phyloP scores from a whole-genome alignment of 2,888 invertebrate species.

The Tineola bisselliella region DNA sequence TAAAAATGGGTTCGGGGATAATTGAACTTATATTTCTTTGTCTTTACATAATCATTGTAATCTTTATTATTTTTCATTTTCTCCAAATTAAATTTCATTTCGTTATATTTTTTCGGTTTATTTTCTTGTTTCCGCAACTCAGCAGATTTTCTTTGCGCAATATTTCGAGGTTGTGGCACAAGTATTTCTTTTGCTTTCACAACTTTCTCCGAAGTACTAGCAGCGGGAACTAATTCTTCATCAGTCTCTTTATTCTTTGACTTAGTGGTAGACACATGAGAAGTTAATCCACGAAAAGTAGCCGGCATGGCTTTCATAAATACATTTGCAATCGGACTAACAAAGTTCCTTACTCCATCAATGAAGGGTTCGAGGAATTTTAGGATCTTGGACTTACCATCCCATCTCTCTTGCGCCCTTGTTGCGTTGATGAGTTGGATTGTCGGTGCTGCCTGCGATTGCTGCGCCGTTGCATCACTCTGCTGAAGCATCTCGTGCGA shows the following conservation, averaged over 20 bases:
- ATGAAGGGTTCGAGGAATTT: constrained; percentile 56
- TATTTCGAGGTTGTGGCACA: constrained; percentile 50
- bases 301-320: constrained; percentile 53
- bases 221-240: constrained; percentile 21
- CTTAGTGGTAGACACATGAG: constrained; percentile 45
- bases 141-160: constrained; percentile 53
- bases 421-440: constrained; percentile 49
- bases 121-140: constrained; percentile 28
- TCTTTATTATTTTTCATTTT: constrained; percentile 55
- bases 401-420: constrained; percentile 60
- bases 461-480: constrained; percentile 59
- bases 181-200: constrained; percentile 48
- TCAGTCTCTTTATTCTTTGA: constrained; percentile 36
- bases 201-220: constrained; percentile 21
- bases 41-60: constrained; percentile 52
- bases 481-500: constrained; percentile 53
- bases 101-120: constrained; percentile 49
- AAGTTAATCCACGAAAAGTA: constrained; percentile 49
- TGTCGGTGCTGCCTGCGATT: constrained; percentile 59
- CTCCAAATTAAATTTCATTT: constrained; percentile 48
- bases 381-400: constrained; percentile 61
- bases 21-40: constrained; percentile 57
- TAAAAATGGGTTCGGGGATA: constrained; percentile 55
- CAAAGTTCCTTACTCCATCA: constrained; percentile 40
- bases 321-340: constrained; percentile 50